Conservation (phyloP, 2,888 invertebrate species). For the Eilema caniola region DNA sequence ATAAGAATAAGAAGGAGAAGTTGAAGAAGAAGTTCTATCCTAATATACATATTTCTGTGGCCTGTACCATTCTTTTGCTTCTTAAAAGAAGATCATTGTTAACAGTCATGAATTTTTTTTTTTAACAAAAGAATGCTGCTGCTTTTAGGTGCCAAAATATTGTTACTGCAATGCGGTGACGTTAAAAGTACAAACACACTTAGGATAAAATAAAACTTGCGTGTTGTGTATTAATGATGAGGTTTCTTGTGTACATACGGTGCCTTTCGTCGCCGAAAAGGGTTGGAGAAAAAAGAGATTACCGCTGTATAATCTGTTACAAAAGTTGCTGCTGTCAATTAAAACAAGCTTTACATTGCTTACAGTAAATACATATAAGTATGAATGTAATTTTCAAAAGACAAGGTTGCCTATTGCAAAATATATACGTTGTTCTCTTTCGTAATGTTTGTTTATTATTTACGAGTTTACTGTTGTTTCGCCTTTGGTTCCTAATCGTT, state of each 20-base stretch:
- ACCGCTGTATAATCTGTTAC: constrained; percentile 1
- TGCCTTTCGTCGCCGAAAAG: constrained; percentile 17
- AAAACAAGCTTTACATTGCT: neutral
- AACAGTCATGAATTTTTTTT: neutral
- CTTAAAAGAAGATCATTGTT: neutral
- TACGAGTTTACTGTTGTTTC: no score
- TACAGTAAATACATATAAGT: no score
- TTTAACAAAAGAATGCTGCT: neutral
- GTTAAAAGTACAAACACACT: constrained; percentile 10
- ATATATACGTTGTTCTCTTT: no score
- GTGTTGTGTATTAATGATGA: constrained; percentile 19
- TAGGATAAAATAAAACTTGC: constrained; percentile 27
- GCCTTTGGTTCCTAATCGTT: no score
- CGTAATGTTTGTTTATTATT: no score
- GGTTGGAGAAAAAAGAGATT: constrained; percentile 33
- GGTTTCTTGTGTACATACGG: constrained; percentile 29
- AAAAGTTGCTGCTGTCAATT: neutral
- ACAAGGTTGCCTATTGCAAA: no score
- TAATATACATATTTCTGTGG: no score
- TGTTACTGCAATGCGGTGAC: constrained; percentile 16
- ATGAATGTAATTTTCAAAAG: no score
- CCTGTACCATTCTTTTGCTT: no score
- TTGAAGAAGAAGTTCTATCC: no score
- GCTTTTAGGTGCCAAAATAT: neutral
- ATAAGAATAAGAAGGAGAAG: no score